Conservation (phyloP, 2,797 vertebrate species). For the Sebastes itinus region DNA sequence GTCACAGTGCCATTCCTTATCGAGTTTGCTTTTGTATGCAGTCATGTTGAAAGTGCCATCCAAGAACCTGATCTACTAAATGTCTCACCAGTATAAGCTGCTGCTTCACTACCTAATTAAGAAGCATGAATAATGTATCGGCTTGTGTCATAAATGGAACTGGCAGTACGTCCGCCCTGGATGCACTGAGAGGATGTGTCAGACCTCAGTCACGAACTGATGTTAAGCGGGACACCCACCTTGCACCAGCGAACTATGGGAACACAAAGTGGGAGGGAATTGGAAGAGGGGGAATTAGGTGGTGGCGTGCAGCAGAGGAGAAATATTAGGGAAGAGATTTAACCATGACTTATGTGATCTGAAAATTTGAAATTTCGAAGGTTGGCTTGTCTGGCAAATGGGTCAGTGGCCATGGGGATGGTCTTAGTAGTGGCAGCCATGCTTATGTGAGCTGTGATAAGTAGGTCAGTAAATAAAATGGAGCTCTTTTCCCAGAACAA, state of each 20-base stretch:
- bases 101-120: slow-evolving; percentile 57
- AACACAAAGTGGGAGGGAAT: slow-evolving; percentile 9
- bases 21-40: slow-evolving; percentile 23
- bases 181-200: slow-evolving; percentile 50
- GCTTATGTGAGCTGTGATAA: slow-evolving; percentile 49
- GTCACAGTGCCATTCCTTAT: slow-evolving; percentile 33
- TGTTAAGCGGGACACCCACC: slow-evolving; percentile 40
- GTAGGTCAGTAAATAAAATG: slow-evolving; percentile 67
- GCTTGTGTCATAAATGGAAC: slow-evolving; percentile 47
- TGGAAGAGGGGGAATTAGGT: background rate
- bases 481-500: slow-evolving; percentile 22
- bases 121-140: slow-evolving; percentile 59
- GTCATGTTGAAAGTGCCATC: slow-evolving; percentile 34
- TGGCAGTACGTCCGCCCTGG: slow-evolving; percentile 33
- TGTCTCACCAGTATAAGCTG: slow-evolving; percentile 46
- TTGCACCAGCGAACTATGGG: slow-evolving; percentile 22
- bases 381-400: slow-evolving; percentile 59
- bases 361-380: slow-evolving; percentile 46
- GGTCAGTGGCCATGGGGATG: slow-evolving; percentile 65
- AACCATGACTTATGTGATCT: slow-evolving; percentile 59
- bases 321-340: slow-evolving; percentile 37
- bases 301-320: slow-evolving; percentile 2
- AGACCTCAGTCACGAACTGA: slow-evolving; percentile 38
- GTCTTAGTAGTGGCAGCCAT: slow-evolving; percentile 30
- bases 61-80: slow-evolving; percentile 29